Conservation (phyloP, 2,113 vertebrate species). For the Corvus hawaiiensis region DNA sequence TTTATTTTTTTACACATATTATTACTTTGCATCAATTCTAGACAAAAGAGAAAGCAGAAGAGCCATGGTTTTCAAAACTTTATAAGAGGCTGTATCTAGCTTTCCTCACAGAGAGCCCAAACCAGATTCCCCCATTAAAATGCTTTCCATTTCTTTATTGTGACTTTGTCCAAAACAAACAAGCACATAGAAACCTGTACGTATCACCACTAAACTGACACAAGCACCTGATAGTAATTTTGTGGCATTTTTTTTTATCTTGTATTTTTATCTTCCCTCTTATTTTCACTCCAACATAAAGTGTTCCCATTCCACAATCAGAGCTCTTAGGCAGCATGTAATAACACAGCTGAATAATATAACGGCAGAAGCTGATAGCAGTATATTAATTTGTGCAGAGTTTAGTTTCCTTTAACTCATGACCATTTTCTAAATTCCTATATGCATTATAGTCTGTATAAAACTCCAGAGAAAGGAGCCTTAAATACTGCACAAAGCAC, state of each 20-base stretch:
- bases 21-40: not conserved
- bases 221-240: not conserved
- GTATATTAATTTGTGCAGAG: not conserved
- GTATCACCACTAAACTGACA: fast-evolving
- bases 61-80: not conserved
- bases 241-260: not conserved
- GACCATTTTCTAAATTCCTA: not conserved
- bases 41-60: not conserved
- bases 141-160: not conserved
- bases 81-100: not conserved
- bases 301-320: not conserved
- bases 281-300: not conserved
- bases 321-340: not conserved
- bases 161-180: not conserved
- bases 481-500: not conserved
- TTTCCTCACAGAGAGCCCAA: not conserved
- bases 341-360: not conserved
- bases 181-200: not conserved
- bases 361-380: not conserved
- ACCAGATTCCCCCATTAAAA: not conserved
- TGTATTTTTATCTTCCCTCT: not conserved
- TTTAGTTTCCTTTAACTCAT: not conserved
- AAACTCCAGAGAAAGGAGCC: not conserved
- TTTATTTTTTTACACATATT: not conserved
- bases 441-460: not conserved